phyloP scores from a whole-genome alignment of 2,888 invertebrate species.

The Mesorhabditis belari region DNA sequence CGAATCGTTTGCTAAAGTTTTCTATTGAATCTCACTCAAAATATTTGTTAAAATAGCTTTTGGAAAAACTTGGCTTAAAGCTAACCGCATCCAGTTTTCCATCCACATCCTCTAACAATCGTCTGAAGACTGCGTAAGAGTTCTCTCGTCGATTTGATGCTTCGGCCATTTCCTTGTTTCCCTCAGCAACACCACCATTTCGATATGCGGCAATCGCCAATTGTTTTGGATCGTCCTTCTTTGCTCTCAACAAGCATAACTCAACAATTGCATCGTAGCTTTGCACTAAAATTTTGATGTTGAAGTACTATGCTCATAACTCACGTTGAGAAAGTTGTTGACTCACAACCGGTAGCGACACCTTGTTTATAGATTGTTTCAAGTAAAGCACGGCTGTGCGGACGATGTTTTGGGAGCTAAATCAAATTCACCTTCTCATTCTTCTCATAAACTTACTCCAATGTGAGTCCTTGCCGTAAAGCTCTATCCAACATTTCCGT shows the following conservation, averaged over 20 bases:
- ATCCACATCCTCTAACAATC: not conserved
- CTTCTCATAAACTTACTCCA: no score
- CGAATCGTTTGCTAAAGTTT: slow-evolving; percentile 56
- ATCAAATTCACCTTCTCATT: no score
- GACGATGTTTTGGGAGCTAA: no score
- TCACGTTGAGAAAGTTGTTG: slow-evolving; percentile 14
- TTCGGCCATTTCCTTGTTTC: slow-evolving; percentile 11
- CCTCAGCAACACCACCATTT: slow-evolving; percentile 14
- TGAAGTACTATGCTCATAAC: not conserved
- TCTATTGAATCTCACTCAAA: slow-evolving; percentile 1
- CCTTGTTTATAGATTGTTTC: slow-evolving; percentile 36
- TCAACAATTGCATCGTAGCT: slow-evolving; percentile 85
- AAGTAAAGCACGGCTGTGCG: slow-evolving; percentile 29
- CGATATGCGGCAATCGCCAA: slow-evolving; percentile 76
- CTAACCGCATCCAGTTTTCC: not conserved
- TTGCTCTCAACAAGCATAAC: slow-evolving; percentile 74
- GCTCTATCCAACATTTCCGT: slow-evolving; percentile 37
- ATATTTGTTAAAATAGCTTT: no score
- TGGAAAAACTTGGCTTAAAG: no score
- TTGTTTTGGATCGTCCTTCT: slow-evolving; percentile 79
- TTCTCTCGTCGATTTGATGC: slow-evolving; percentile 14
- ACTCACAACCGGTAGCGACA: slow-evolving; percentile 25
- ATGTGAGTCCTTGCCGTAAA: no score
- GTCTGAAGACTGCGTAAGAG: slow-evolving; percentile 7
- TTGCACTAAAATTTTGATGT: slow-evolving; percentile 54